phyloP scores from a whole-genome alignment of 2,888 invertebrate species.

The Apodemia zela region DNA sequence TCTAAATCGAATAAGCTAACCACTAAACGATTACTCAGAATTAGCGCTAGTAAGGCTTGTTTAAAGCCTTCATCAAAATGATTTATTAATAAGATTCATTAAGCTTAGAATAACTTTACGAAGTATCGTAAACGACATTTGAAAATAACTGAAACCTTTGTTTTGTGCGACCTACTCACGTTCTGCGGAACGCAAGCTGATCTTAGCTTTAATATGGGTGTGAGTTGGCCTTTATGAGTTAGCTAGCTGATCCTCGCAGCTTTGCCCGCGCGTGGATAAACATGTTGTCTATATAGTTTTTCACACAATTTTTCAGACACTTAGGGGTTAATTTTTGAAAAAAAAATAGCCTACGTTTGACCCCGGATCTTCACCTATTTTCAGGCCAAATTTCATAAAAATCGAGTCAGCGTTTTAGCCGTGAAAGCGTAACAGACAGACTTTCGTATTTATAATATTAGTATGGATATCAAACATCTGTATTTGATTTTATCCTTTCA shows the following conservation, averaged over 20 bases:
- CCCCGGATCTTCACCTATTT: too few relatives aligned
- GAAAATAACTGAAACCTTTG: constrained; percentile 14
- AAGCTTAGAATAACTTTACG: not conserved
- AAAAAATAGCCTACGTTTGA: too few relatives aligned
- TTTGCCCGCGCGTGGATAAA: too few relatives aligned
- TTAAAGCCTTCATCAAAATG: not conserved
- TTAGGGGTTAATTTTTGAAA: too few relatives aligned
- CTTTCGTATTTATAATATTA: too few relatives aligned
- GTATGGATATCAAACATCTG: not conserved
- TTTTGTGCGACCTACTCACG: not conserved
- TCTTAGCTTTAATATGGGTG: not conserved
- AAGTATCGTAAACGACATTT: constrained; percentile 2
- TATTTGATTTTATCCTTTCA: not conserved
- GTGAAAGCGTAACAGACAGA: too few relatives aligned
- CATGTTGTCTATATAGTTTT: not conserved
- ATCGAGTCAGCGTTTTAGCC: too few relatives aligned
- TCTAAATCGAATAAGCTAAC: not conserved
- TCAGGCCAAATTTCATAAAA: too few relatives aligned
- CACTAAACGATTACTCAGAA: not conserved
- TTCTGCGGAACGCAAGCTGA: not conserved
- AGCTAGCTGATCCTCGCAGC: too few relatives aligned
- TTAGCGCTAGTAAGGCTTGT: not conserved
- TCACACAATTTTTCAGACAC: too few relatives aligned
- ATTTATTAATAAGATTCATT: not conserved
- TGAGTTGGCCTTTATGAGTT: not conserved